Base-by-base conservation (phyloP, 1,140 invertebrate genomes). In the Phymastichus coffea region DNA sequence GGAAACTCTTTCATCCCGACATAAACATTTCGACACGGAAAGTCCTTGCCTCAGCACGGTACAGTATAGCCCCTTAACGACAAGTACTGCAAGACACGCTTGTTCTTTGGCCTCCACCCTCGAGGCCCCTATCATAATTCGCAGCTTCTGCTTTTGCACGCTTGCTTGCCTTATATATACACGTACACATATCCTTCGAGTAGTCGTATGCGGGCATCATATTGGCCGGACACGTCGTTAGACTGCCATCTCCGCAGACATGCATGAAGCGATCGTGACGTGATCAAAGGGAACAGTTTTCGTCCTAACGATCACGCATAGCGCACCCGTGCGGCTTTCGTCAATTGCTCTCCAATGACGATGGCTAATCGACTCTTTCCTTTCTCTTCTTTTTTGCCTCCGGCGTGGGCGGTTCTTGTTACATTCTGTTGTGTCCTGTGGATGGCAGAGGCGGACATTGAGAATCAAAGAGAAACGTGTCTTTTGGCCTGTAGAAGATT, bases 81-180 rank as follows among this genome's bases (percentile, higher is more conserved):
- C 17, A 33, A 51, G 22, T 35, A 9, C 10, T 8, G 12, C 48
- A 19, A 48, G 8, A n/a, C n/a, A n/a, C n/a, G n/a, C n/a, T n/a
- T n/a, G n/a, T n/a, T n/a, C n/a, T n/a, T n/a, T n/a, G n/a, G n/a
- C n/a, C n/a, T 33, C 9, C 12, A 22, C 1, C 23, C 35, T 17
- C 46, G 15, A 19, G 46, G 64, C 70, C 70, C 70, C 67, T 69
- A 71, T 71, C 67, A 71, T 71, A 71, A 71, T 71, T 71, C 67
- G 66, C 64, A 71, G 66, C 69, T 70, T 70, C 67, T 69, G 66
- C 46, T 66, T 63, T 66, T 68, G n/a, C 66, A 52, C 66, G 30
- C 26, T 23, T 2, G 12, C 28, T 33, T 20, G 22, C 26, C 6
- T 23, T 47, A n/a, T n/a, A n/a, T n/a, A n/a, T n/a, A n/a, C n/a